phyloP scores from a whole-genome alignment of 1,140 invertebrate species.

The Meteorus sp. region DNA sequence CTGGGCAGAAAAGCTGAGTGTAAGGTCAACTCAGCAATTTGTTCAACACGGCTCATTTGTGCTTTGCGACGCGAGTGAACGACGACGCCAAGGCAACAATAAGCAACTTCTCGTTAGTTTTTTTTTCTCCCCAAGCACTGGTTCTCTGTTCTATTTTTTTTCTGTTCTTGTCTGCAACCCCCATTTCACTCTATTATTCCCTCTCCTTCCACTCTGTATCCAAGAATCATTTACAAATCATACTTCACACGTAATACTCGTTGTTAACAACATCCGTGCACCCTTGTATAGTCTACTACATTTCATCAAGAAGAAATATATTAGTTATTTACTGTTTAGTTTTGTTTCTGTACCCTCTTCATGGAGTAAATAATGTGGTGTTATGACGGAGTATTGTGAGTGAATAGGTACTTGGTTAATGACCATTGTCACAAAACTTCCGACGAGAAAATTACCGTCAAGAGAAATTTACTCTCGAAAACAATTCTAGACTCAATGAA shows the following conservation, averaged over 20 bases:
- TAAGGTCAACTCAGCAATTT: background rate
- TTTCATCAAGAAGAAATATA: too few species aligned
- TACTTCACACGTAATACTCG: background rate
- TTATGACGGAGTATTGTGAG: too few species aligned
- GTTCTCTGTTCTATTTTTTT: background rate
- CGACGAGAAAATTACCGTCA: too few species aligned
- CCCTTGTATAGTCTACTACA: too few species aligned
- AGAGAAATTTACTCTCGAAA: too few species aligned
- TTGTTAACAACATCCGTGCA: too few species aligned
- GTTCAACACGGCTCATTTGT: background rate
- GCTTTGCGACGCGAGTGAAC: background rate
- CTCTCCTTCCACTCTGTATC: background rate
- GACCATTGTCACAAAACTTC: too few species aligned
- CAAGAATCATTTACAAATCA: background rate
- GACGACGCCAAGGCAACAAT: background rate
- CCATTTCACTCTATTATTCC: background rate
- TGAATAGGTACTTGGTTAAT: too few species aligned
- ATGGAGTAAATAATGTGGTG: too few species aligned
- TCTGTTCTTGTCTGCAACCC: background rate
- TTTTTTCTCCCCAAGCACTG: background rate
- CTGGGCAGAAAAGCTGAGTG: background rate
- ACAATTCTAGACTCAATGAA: too few species aligned
- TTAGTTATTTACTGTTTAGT: too few species aligned
- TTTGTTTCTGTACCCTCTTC: too few species aligned
- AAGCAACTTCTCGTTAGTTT: background rate